A percentile compares a stretch with the other conserved stretches of the same genome.
Conservation (phyloP, 2,797 vertebrate genomes). For the Silurus lanzhouensis region DNA sequence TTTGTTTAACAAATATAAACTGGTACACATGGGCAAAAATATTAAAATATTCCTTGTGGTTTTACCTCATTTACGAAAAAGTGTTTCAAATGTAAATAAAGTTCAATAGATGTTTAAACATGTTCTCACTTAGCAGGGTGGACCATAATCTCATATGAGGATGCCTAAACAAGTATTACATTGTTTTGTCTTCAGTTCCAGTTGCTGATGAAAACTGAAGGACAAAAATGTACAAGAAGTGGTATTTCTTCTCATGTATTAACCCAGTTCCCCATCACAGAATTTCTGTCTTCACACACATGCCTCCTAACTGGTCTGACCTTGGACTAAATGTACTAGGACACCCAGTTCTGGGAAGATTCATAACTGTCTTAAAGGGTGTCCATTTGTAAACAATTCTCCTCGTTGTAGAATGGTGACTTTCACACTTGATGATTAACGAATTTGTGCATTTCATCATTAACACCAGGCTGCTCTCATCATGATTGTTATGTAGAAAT, state of each 20-base stretch:
- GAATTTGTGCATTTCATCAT: neutral
- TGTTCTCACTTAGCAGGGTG: neutral
- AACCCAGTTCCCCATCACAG: neutral
- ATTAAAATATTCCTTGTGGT: neutral
- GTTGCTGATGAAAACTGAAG: neutral
- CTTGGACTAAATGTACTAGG: neutral
- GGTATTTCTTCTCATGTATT: neutral
- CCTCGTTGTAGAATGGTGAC: neutral
- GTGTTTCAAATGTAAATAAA: slow-evolving; percentile 2
- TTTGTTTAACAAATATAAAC: neutral
- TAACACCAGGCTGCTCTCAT: neutral
- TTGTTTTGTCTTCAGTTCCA: neutral
- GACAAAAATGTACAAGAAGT: neutral
- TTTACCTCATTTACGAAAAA: neutral
- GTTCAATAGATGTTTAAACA: neutral
- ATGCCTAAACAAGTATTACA: neutral
- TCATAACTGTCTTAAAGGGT: neutral
- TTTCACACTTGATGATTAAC: neutral
- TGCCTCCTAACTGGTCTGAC: neutral
- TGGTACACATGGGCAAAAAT: slow-evolving; percentile 4
- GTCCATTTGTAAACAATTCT: neutral
- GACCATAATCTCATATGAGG: neutral
- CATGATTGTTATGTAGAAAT: neutral
- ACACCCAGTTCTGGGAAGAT: neutral
- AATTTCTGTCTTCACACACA: neutral